Base-by-base conservation (phyloP, 2,888 invertebrate species). In the Cartodere bifasciata region DNA sequence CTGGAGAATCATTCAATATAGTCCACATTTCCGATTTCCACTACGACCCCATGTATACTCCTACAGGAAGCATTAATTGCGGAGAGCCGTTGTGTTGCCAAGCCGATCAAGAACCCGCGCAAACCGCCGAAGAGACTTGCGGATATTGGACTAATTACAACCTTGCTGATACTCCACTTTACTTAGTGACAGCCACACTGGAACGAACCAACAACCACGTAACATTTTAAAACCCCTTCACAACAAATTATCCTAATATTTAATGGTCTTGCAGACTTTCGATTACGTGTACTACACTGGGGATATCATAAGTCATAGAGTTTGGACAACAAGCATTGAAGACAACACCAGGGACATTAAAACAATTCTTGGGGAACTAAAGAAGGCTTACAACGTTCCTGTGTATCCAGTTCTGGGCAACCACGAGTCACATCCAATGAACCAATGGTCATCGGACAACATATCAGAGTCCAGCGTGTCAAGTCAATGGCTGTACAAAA, bases 141-240 rank as follows among this genome's bases (percentile, higher is more conserved):
- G 85, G 86, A 0, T 72, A 64, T 44, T 90, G 85, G 84, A 84
- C 85, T 1, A 82, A 84, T 49, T 84, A 79, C 45, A 67, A 78
- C 30, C 59, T 69, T 32, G 88, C 88, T 44, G 88, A 88, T 53
- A 60, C 72, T 0, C 82, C 87, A 0, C 59, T 68, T 58, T 67
- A 75, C 51, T 67, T 76, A 0, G 64, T 79, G 13, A 70, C 75
- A 30, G 72, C 77, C 43, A 66, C 74, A n/a, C 59, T 47, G 5
- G 33, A 40, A 26, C 41, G 45, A 29, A 72, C 72, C 4, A 36
- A 36, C 5, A 38, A 37, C 9, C 41, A 43, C 9, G 46, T 42
- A 36, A 16, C 16, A 7, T 28, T 7, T 28, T 4, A 16, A 17
- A 28, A 16, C 6, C 17, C 16, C 6, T 28, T 20, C 9, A 26